Conservation (phyloP, 2,113 vertebrate species). For the Meleagris gallopavo region DNA sequence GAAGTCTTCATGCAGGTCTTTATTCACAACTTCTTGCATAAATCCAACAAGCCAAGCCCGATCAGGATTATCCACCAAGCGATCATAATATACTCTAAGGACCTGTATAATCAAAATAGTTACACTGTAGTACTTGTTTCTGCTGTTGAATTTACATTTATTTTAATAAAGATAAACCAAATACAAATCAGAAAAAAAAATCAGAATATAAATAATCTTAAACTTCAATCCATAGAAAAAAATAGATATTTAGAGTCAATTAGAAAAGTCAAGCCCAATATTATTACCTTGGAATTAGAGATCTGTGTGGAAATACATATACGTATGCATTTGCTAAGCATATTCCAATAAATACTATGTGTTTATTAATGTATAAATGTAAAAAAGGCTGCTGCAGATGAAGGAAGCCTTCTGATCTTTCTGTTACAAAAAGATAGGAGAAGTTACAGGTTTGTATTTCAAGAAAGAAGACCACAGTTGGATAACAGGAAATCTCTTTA, state of each 20-base stretch:
- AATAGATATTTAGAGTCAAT: neutral
- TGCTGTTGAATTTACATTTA: neutral
- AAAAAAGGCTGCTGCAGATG: neutral
- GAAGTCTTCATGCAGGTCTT: conserved; percentile 84
- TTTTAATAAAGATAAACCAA: neutral
- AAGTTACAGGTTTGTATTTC: neutral
- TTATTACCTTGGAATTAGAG: neutral
- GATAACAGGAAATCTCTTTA: neutral
- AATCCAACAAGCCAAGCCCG: conserved; percentile 84
- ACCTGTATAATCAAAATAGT: conserved; percentile 75
- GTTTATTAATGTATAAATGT: neutral
- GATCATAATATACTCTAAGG: conserved; percentile 91
- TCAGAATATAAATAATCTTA: neutral
- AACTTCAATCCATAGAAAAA: neutral
- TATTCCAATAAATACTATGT: too few species aligned
- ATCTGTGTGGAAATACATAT: neutral
- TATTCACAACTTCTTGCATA: conserved; percentile 78
- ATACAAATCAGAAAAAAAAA: neutral
- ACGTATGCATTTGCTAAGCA: too few species aligned
- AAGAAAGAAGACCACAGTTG: neutral
- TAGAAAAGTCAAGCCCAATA: neutral
- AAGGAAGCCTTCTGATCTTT: neutral
- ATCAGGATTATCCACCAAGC: conserved; percentile 87
- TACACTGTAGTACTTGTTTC: neutral
- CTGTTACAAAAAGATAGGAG: neutral